Conservation (phyloP, 2,888 invertebrate genomes). For the Idaea biselata region DNA sequence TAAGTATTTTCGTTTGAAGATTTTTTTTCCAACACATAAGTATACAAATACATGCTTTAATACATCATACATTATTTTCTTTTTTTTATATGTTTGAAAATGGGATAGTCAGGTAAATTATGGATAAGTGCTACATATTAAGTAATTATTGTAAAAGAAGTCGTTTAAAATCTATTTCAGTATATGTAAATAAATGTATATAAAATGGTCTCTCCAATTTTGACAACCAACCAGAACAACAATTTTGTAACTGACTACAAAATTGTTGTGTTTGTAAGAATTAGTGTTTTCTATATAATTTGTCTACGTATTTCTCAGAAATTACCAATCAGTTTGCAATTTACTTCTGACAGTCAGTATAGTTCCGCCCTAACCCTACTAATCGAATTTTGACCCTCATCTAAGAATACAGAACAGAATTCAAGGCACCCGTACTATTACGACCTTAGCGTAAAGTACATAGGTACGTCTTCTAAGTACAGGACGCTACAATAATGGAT, state of each 20-base stretch:
- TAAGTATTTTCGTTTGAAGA: constrained; percentile 1
- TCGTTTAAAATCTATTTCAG: background rate
- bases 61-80: background rate
- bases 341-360: background rate
- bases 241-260: background rate
- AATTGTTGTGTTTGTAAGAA: background rate
- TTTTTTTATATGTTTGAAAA: background rate
- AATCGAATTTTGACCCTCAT: background rate
- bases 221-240: too few species aligned
- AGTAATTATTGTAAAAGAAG: background rate
- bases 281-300: background rate
- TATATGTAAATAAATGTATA: too few species aligned
- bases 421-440: background rate
- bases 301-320: background rate
- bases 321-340: background rate
- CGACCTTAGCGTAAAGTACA: background rate
- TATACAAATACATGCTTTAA: background rate
- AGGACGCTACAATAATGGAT: too few species aligned
- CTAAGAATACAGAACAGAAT: background rate
- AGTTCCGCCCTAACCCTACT: background rate
- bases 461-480: background rate
- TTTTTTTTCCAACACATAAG: background rate
- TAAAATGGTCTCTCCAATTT: too few species aligned
- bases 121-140: background rate
- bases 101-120: background rate